phyloP scores from a whole-genome alignment of 2,797 vertebrate species.

The Rhinoraja longicauda region DNA sequence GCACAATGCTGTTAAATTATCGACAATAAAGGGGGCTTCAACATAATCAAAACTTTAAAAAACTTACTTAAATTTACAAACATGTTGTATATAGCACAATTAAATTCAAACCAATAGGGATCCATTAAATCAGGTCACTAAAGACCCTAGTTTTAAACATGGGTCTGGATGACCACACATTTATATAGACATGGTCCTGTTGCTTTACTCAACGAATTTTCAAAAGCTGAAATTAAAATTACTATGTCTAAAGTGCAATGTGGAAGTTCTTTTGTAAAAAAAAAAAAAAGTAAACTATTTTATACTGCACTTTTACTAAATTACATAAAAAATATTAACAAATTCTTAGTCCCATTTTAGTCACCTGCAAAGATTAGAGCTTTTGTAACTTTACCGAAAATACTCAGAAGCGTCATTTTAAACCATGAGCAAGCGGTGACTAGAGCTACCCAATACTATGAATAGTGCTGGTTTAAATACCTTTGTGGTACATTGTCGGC shows the following conservation, averaged over 20 bases:
- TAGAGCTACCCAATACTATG: neutral
- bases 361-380: neutral
- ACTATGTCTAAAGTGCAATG: neutral
- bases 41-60: neutral
- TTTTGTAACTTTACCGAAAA: neutral
- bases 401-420: neutral
- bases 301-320: neutral
- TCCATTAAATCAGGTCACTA: neutral
- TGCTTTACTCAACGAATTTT: neutral
- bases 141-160: neutral
- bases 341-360: neutral
- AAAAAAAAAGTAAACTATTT: neutral
- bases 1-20: slow-evolving; percentile 9
- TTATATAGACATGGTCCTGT: neutral
- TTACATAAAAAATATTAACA: neutral
- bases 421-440: neutral
- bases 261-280: neutral
- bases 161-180: neutral
- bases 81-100: slow-evolving; percentile 19
- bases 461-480: neutral
- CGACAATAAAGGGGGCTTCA: neutral
- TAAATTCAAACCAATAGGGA: neutral
- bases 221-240: neutral
- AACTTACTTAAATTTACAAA: neutral
- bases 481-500: neutral